Conservation (phyloP, 2,797 vertebrate species). For the Triplophysa yarkandensis region DNA sequence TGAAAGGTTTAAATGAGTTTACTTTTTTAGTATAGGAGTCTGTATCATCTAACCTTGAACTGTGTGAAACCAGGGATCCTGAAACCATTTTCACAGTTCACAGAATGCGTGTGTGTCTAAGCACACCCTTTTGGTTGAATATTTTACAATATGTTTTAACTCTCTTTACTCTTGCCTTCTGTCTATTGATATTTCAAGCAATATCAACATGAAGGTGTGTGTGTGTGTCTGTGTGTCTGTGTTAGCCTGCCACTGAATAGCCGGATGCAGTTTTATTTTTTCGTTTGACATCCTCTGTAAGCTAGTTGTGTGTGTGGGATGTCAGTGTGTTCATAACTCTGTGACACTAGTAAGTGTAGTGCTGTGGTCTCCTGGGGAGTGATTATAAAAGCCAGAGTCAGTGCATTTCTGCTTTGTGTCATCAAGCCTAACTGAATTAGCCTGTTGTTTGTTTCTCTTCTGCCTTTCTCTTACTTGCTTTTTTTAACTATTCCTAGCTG, state of each 20-base stretch:
- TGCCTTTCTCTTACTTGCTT: neutral
- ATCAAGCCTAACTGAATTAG: slow-evolving; percentile 36
- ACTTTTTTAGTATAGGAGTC: neutral
- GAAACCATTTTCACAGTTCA: neutral
- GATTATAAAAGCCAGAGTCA: slow-evolving; percentile 59
- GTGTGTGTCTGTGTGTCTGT: slow-evolving; percentile 5
- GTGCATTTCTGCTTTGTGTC: slow-evolving; percentile 45
- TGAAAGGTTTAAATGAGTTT: neutral
- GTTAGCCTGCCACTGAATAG: neutral
- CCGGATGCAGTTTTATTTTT: neutral
- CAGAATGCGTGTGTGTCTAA: neutral
- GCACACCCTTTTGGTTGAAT: neutral
- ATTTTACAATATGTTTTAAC: neutral
- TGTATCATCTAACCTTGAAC: slow-evolving; percentile 8
- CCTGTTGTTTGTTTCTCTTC: slow-evolving; percentile 4
- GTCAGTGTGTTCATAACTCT: slow-evolving; percentile 28
- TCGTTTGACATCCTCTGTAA: neutral
- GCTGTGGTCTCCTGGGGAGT: slow-evolving; percentile 50
- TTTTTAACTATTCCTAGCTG: neutral
- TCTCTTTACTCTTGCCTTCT: neutral
- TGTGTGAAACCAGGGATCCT: neutral
- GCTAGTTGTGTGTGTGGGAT: slow-evolving; percentile 11
- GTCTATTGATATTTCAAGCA: neutral
- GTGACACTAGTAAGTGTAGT: slow-evolving; percentile 37
- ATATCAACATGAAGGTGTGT: neutral